phyloP scores from a whole-genome alignment of 2,888 invertebrate species.

The Napeogenes sylphis region DNA sequence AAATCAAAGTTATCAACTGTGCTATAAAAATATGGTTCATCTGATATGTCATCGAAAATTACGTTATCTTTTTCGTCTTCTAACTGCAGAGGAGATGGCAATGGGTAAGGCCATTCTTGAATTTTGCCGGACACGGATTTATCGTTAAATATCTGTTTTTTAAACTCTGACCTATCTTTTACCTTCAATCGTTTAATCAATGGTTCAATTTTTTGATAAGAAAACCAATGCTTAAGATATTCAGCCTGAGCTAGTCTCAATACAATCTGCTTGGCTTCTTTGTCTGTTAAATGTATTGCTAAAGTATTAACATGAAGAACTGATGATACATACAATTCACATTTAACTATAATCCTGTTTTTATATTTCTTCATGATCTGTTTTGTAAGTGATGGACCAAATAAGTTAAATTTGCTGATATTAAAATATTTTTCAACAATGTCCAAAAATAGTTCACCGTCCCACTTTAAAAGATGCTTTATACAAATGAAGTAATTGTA shows the following conservation, averaged over 20 bases:
- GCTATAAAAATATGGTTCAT: conserved; percentile 25
- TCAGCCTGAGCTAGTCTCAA: conserved; percentile 45
- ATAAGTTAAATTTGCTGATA: conserved; percentile 21
- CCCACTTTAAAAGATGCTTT: conserved; percentile 44
- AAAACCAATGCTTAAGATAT: conserved; percentile 45
- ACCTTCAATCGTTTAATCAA: conserved; percentile 44
- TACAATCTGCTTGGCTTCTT: conserved; percentile 48
- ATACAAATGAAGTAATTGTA: conserved; percentile 41
- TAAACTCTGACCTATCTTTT: conserved; percentile 41
- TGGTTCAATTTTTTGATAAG: conserved; percentile 48
- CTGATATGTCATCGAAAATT: conserved; percentile 39
- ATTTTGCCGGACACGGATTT: conserved; percentile 41
- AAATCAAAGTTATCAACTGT: conserved; percentile 1
- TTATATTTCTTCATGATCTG: conserved; percentile 46
- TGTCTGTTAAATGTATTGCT: conserved; percentile 40
- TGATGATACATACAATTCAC: conserved; percentile 47
- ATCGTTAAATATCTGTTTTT: conserved; percentile 48
- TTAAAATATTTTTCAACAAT: conserved; percentile 48
- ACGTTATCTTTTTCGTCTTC: conserved; percentile 30
- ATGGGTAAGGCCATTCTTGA: conserved; percentile 42
- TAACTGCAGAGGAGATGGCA: conserved; percentile 29
- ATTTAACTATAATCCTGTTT: conserved; percentile 42
- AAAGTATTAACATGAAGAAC: conserved; percentile 45
- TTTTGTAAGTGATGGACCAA: conserved; percentile 41
- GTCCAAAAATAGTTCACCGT: conserved; percentile 45